Evolutionary conservation across 2,888 invertebrate species (phyloP).

Genomic region (Drosophila meridiana): DNA sequence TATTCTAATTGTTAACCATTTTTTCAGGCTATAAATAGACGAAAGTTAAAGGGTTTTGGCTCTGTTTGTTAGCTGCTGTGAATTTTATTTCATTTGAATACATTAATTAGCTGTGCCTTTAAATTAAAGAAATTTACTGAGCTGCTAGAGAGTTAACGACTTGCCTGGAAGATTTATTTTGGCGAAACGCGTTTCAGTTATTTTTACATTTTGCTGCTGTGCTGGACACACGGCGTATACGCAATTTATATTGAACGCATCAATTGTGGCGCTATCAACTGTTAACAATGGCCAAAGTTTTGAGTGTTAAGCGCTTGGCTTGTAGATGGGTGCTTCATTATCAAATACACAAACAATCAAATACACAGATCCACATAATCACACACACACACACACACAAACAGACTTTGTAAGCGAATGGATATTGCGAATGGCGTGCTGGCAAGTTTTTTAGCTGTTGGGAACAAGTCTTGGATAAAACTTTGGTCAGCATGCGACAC

Average conservation of each 20-base stretch:
- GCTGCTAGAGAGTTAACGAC: slow-evolving; percentile 18
- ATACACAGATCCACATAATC: not conserved
- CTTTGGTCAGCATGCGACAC: slow-evolving; percentile 38
- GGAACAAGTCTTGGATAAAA: slow-evolving; percentile 33
- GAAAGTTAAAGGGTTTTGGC: slow-evolving; percentile 9
- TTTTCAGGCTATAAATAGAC: slow-evolving; percentile 58
- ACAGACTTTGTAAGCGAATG: not conserved
- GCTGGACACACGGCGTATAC: slow-evolving; percentile 42
- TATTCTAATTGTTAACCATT: slow-evolving; percentile 73
- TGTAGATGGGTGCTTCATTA: slow-evolving; percentile 33
- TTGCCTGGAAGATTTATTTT: slow-evolving; percentile 14
- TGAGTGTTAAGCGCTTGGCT: slow-evolving; percentile 35
- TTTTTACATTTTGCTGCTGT: not conserved
- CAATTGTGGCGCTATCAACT: slow-evolving; percentile 39
- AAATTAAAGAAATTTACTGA: slow-evolving; percentile 60
- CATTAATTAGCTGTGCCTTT: slow-evolving; percentile 55
- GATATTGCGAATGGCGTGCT: slow-evolving; percentile 32
- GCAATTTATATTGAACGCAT: slow-evolving; percentile 49
- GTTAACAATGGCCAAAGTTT: slow-evolving; percentile 45
- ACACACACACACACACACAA: slow-evolving; percentile 2
- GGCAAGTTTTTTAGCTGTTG: slow-evolving; percentile 47
- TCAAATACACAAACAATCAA: slow-evolving; percentile 1
- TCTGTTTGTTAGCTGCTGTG: slow-evolving; percentile 38
- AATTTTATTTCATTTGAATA: slow-evolving; percentile 44
- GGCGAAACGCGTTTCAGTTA: not conserved